Conservation (phyloP, 2,113 vertebrate species). For the Heteronetta atricapilla region DNA sequence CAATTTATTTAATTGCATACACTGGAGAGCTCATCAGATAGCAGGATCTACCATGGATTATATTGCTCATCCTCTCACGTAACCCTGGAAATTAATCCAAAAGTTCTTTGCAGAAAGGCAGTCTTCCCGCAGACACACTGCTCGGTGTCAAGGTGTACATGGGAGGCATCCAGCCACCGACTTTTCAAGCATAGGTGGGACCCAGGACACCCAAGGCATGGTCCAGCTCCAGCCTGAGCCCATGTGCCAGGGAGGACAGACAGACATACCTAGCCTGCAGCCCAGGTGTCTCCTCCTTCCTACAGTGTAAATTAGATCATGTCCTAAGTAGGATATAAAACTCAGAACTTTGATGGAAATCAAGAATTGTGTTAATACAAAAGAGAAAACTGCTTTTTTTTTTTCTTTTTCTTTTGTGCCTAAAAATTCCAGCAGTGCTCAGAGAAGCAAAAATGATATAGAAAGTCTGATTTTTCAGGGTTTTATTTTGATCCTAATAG, state of each 20-base stretch:
- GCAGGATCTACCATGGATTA: not conserved
- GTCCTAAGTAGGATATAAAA: not conserved
- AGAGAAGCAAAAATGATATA: not conserved
- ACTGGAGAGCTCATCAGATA: not conserved
- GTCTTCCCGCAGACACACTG: accelerated
- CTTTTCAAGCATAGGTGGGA: not conserved
- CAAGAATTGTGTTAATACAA: not conserved
- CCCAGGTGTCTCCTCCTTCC: not conserved
- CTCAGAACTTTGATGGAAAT: not conserved
- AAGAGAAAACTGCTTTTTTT: not conserved
- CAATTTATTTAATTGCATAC: not conserved
- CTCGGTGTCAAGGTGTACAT: accelerated
- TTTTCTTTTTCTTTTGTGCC: too few relatives aligned
- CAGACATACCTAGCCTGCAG: too few relatives aligned
- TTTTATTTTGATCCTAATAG: not conserved
- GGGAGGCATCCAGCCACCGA: accelerated
- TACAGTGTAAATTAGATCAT: not conserved
- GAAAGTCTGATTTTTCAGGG: not conserved
- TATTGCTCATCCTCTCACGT: not conserved
- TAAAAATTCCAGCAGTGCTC: not conserved
- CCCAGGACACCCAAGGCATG: too few relatives aligned
- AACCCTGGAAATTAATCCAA: not conserved
- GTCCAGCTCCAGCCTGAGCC: too few relatives aligned
- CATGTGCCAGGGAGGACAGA: too few relatives aligned
- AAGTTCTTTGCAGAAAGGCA: not conserved